Conservation (phyloP, 2,888 invertebrate genomes). For the Leptinotarsa haldemani region DNA sequence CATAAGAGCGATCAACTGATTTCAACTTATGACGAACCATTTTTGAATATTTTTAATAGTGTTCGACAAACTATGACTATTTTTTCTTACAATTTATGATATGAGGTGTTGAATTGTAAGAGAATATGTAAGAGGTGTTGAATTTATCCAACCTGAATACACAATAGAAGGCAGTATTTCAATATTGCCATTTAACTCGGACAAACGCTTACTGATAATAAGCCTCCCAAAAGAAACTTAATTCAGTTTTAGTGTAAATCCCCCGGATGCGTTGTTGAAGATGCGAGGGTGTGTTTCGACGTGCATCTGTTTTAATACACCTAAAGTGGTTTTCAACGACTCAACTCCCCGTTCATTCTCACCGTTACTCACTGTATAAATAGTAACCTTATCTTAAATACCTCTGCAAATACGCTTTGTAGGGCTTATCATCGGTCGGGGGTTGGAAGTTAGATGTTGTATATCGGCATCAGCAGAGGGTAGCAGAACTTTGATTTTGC, state of each 20-base stretch:
- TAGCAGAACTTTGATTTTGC: constrained; percentile 3
- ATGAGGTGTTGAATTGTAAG: no score
- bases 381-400: constrained; percentile 62
- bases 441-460: constrained; percentile 7
- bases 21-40: no score
- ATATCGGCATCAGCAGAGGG: neutral
- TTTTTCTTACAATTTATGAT: no score
- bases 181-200: neutral
- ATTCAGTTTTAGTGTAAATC: constrained; percentile 28
- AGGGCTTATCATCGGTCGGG: constrained; percentile 22
- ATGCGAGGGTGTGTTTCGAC: constrained; percentile 20
- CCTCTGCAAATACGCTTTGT: constrained; percentile 57
- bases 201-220: neutral
- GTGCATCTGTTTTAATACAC: constrained; percentile 41
- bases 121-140: no score
- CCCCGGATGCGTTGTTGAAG: constrained; percentile 25
- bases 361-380: constrained; percentile 62
- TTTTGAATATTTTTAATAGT: no score
- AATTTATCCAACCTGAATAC: neutral
- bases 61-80: no score
- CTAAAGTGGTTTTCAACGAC: constrained; percentile 37
- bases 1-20: no score
- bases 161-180: neutral
- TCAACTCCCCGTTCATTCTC: constrained; percentile 24
- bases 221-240: constrained; percentile 25